A percentile compares a stretch with the other conserved stretches of the same genome.
Evolutionary conservation across 2,888 invertebrate species (phyloP).

Genomic region (Campoletis raptor): DNA sequence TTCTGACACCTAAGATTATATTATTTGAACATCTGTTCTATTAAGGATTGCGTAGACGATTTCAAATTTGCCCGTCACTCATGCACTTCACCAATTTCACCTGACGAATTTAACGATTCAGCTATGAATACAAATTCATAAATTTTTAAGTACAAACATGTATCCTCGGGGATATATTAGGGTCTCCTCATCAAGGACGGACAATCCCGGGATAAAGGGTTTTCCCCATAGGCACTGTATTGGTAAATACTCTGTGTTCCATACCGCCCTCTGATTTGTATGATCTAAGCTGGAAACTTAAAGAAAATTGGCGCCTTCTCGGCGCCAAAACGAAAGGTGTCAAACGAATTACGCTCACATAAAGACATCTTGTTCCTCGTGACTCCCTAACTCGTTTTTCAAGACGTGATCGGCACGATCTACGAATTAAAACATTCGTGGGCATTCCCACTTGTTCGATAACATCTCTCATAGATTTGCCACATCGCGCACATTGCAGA

Average conservation of each 20-base stretch:
- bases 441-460: slow-evolving; percentile 20
- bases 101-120: background rate
- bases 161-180: background rate
- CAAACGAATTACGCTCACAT: slow-evolving; percentile 11
- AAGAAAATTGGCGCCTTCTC: slow-evolving; percentile 5
- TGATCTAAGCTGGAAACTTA: background rate
- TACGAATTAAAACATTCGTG: slow-evolving; percentile 8
- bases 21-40: background rate
- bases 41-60: background rate
- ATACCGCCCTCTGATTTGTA: slow-evolving; percentile 12
- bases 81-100: background rate
- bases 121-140: background rate
- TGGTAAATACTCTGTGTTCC: background rate
- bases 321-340: slow-evolving; percentile 34
- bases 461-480: background rate
- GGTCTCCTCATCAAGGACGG: background rate
- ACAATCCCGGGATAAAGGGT: slow-evolving; percentile 23
- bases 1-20: too few species aligned
- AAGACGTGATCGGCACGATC: background rate
- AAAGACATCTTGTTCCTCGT: background rate
- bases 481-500: background rate
- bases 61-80: background rate
- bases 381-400: background rate
- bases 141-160: slow-evolving; percentile 11
- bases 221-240: slow-evolving; percentile 16